Evolutionary conservation across 2,113 vertebrate species (phyloP).

Genomic region (Naja naja): DNA sequence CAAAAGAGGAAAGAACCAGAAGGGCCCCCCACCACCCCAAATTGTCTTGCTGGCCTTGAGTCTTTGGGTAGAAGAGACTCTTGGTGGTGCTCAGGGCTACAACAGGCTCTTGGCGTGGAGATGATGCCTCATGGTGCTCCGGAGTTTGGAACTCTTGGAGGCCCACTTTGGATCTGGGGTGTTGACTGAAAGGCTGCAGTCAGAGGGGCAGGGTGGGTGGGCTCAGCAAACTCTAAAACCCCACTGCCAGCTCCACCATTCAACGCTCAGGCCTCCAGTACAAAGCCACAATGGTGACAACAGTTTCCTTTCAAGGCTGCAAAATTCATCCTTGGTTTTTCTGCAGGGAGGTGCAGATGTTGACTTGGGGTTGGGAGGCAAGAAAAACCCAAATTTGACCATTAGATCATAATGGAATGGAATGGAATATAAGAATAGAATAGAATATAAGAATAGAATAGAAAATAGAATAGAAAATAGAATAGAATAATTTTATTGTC

Average conservation of each 20-base stretch:
- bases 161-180: not conserved
- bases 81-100: too few species aligned
- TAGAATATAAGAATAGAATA: too few species aligned
- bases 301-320: not conserved
- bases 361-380: not conserved
- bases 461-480: too few species aligned
- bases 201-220: not conserved
- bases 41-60: not conserved
- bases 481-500: too few species aligned
- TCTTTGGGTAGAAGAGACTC: not conserved
- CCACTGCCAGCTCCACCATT: not conserved
- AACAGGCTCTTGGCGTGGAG: too few species aligned
- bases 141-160: not conserved
- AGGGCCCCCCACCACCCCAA: not conserved
- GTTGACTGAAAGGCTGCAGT: not conserved
- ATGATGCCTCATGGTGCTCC: too few species aligned
- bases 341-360: accelerated
- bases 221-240: not conserved
- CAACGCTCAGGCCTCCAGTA: not conserved
- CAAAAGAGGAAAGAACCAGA: too few species aligned
- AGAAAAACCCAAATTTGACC: accelerated
- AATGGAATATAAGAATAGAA: too few species aligned
- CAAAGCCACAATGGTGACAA: not conserved
- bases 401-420: too few species aligned
- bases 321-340: not conserved